These are phyloP conservation scores for Melanotaenia boesemani DNA, from an alignment of 2,797 vertebrate species.

Conservation along the genomic window DNA sequence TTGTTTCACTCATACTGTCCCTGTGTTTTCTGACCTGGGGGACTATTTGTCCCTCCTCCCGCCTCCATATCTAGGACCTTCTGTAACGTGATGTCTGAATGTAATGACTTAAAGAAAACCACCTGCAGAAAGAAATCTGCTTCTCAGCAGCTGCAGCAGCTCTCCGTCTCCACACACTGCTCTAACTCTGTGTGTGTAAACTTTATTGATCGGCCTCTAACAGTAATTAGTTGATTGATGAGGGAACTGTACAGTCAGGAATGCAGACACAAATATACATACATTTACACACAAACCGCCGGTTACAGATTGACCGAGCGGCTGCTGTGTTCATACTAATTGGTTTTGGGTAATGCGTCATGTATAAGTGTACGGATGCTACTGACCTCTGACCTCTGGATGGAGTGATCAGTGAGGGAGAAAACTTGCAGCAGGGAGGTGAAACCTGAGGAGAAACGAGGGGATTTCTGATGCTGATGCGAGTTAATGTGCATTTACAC, in stretches of 20 bases:
- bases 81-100: background rate
- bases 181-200: background rate
- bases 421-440: conserved; percentile 40
- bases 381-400: conserved; percentile 56
- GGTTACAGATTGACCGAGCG: conserved; percentile 27
- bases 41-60: too few relatives aligned
- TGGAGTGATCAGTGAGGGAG: conserved; percentile 47
- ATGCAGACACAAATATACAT: conserved; percentile 19
- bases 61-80: too few relatives aligned
- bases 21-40: too few relatives aligned
- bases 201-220: conserved; percentile 21
- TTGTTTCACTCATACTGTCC: too few relatives aligned
- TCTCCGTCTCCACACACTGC: background rate
- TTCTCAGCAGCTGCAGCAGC: background rate
- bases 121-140: too few relatives aligned
- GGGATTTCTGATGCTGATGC: background rate
- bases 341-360: conserved; percentile 56
- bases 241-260: conserved; percentile 17
- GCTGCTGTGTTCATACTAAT: conserved; percentile 8
- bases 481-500: conserved; percentile 26
- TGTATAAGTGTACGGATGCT: conserved; percentile 53
- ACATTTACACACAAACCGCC: background rate
- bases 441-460: background rate
- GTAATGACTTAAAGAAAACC: fast-evolving
- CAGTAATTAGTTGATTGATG: conserved; percentile 49